Evolutionary conservation across 1,140 invertebrate genomes (phyloP).

Genomic region (Sarcophaga peregrina): DNA sequence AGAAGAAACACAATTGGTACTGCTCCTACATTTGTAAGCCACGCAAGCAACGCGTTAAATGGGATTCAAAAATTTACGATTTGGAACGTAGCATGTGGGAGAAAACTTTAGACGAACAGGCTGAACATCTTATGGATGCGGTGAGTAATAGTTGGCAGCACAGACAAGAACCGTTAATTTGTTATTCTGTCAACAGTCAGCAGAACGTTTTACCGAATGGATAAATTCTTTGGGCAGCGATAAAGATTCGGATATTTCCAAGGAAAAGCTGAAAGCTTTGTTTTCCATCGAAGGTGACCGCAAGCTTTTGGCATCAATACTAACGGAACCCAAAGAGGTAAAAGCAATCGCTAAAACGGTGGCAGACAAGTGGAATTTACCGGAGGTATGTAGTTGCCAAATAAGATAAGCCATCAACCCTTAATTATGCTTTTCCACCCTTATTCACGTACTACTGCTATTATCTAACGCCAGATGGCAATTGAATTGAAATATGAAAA

Average conservation of each 20-base stretch:
- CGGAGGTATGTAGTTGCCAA: conserved; percentile 50
- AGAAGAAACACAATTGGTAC: conserved; percentile 55
- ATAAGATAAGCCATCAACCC: background rate
- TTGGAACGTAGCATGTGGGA: conserved; percentile 44
- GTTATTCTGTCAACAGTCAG: conserved; percentile 51
- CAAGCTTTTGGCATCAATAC: conserved; percentile 57
- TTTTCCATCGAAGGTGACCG: conserved; percentile 63
- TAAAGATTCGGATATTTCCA: conserved; percentile 55
- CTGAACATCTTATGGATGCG: conserved; percentile 64
- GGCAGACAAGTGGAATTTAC: conserved; percentile 63
- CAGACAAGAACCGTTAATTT: background rate
- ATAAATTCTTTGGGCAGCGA: conserved; percentile 58
- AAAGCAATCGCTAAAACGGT: conserved; percentile 62
- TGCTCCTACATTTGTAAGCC: conserved; percentile 53
- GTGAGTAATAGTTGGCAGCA: conserved; percentile 45
- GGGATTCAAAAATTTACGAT: conserved; percentile 49
- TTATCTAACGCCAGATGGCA: conserved; percentile 52
- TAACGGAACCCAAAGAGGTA: conserved; percentile 63
- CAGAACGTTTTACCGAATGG: conserved; percentile 62
- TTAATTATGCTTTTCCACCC: background rate
- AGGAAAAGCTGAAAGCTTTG: conserved; percentile 59
- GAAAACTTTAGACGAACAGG: conserved; percentile 60
- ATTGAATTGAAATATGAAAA: conserved; percentile 63
- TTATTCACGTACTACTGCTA: background rate
- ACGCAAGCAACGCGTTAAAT: conserved; percentile 46